Evolutionary conservation across 2,888 invertebrate species (phyloP).

Genomic region (Tetropium fuscum): DNA sequence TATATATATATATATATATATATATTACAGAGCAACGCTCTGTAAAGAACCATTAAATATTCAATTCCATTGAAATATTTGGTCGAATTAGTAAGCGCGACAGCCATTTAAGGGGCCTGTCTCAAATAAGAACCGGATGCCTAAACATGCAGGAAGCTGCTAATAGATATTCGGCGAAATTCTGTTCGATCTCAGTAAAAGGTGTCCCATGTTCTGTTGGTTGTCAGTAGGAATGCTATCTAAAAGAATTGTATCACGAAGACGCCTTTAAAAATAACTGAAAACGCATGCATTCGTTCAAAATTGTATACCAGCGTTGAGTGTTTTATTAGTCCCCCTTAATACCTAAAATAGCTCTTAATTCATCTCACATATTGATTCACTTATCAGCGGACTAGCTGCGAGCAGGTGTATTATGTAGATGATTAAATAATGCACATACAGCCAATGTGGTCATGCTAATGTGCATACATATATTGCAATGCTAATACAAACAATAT

Average conservation of each 20-base stretch:
- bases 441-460: too few relatives aligned
- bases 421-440: too few relatives aligned
- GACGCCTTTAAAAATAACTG: constrained; percentile 22
- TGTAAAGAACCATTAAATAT: too few relatives aligned
- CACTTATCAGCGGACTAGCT: neutral
- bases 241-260: constrained; percentile 2
- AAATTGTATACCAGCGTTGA: constrained; percentile 40
- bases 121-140: constrained; percentile 30
- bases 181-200: constrained; percentile 25
- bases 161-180: constrained; percentile 34
- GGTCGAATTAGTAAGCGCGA: constrained; percentile 8
- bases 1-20: too few relatives aligned
- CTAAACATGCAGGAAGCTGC: constrained; percentile 29
- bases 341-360: constrained; percentile 29
- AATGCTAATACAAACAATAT: too few relatives aligned
- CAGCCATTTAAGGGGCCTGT: constrained; percentile 9
- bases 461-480: too few relatives aligned
- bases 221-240: too few relatives aligned
- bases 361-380: constrained; percentile 6
- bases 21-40: too few relatives aligned
- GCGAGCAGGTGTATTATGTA: too few relatives aligned
- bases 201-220: constrained; percentile 28
- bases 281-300: constrained; percentile 31
- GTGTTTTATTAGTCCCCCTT: constrained; percentile 43
- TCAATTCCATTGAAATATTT: too few relatives aligned